Evolutionary conservation across 2,797 vertebrate species (phyloP).

Genomic region (Centropyge bicolor): DNA sequence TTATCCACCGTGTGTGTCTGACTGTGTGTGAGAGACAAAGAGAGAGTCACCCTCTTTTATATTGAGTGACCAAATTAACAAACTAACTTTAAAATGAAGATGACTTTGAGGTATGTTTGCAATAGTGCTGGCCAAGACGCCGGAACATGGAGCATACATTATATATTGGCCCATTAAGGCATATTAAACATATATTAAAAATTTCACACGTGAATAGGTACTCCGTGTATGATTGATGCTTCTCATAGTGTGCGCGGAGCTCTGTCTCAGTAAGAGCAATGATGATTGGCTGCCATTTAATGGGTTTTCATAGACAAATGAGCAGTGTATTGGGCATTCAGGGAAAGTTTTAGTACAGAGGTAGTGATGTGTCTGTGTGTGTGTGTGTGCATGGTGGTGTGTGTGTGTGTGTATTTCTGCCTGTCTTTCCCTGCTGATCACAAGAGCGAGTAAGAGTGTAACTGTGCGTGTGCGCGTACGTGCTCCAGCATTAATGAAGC

Average conservation of each 20-base stretch:
- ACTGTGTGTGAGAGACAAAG: slow-evolving; percentile 37
- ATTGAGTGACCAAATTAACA: slow-evolving; percentile 65
- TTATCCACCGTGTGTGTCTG: slow-evolving; percentile 48
- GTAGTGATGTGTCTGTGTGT: slow-evolving; percentile 43
- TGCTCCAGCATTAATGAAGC: slow-evolving; percentile 72
- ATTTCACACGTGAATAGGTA: slow-evolving; percentile 76
- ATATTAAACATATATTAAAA: slow-evolving; percentile 82
- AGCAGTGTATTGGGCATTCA: slow-evolving; percentile 71
- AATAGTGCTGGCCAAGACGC: slow-evolving; percentile 51
- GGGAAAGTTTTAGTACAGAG: slow-evolving; percentile 68
- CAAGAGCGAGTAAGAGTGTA: slow-evolving; percentile 14
- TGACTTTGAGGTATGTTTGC: slow-evolving; percentile 69
- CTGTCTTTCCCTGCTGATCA: slow-evolving; percentile 14
- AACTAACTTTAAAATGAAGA: slow-evolving; percentile 71
- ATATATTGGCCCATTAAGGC: slow-evolving; percentile 77
- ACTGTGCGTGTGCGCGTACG: slow-evolving; percentile 17
- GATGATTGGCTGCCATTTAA: slow-evolving; percentile 79
- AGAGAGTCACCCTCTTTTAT: slow-evolving; percentile 44
- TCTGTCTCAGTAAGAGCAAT: slow-evolving; percentile 78
- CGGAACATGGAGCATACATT: slow-evolving; percentile 66
- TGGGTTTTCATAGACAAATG: slow-evolving; percentile 78
- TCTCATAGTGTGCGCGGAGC: slow-evolving; percentile 65
- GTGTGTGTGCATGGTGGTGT: slow-evolving; percentile 32
- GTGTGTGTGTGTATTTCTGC: slow-evolving; percentile 9
- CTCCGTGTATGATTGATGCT: slow-evolving; percentile 79